phyloP scores from a whole-genome alignment of 2,888 invertebrate species.

The Harmothoe impar region DNA sequence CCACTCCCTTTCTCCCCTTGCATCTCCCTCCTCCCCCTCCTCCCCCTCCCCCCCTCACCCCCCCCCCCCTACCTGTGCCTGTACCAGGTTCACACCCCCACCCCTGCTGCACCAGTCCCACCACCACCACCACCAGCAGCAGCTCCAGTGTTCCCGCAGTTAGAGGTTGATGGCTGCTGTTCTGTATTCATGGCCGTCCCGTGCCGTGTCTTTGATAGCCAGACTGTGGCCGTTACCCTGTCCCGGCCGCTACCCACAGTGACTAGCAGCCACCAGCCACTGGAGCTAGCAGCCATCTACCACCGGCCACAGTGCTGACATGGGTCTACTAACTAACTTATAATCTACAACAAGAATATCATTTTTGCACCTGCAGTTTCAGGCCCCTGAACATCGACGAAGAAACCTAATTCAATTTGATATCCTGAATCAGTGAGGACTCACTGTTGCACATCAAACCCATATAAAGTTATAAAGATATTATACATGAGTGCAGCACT shows the following conservation, averaged over 20 bases:
- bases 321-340: too few species aligned
- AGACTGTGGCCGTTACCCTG: not conserved
- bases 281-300: too few species aligned
- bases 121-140: not conserved
- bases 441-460: too few species aligned
- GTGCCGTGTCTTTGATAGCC: constrained; percentile 8
- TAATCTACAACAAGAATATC: too few species aligned
- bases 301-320: too few species aligned
- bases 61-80: not conserved
- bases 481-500: too few species aligned
- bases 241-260: not conserved
- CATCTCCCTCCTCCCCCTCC: not conserved
- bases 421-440: too few species aligned
- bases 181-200: constrained; percentile 11
- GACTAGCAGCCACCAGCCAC: not conserved
- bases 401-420: too few species aligned
- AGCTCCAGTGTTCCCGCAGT: not conserved
- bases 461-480: too few species aligned
- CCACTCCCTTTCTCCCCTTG: too few species aligned
- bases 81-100: not conserved
- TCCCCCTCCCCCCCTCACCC: not conserved
- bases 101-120: not conserved
- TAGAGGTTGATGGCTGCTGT: not conserved
- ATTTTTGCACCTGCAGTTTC: too few species aligned
- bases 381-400: too few species aligned